phyloP scores from a whole-genome alignment of 2,797 vertebrate genomes.

The Merluccius polli region DNA sequence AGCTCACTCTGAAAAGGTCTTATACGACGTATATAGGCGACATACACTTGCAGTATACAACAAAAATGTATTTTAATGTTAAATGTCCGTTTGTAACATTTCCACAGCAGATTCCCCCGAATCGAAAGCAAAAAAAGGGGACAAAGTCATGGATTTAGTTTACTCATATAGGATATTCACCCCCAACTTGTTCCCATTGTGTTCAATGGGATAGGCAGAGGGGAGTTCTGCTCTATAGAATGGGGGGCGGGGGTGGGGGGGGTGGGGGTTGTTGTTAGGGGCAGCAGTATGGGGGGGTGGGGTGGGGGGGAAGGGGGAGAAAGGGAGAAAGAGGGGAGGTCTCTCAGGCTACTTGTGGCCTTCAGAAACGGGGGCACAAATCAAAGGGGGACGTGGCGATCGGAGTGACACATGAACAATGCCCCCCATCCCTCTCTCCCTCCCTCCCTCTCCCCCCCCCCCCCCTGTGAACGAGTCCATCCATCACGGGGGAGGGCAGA shows the following conservation, averaged over 20 bases:
- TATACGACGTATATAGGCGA: neutral
- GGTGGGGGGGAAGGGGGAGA: constrained; percentile 28
- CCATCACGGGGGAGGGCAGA: constrained; percentile 69
- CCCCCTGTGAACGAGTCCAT: constrained; percentile 75
- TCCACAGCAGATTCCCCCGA: no score
- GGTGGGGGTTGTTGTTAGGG: constrained; percentile 43
- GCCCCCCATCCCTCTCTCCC: constrained; percentile 61
- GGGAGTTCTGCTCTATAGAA: neutral
- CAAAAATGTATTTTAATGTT: neutral
- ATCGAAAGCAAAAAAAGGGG: no score
- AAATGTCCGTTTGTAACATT: neutral
- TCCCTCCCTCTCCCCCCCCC: constrained; percentile 55
- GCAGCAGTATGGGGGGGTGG: constrained; percentile 31
- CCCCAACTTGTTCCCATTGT: no score
- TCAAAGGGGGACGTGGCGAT: constrained; percentile 74
- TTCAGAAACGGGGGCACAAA: constrained; percentile 68
- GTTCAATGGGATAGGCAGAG: no score
- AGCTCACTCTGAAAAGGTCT: neutral
- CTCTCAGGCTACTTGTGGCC: constrained; percentile 76
- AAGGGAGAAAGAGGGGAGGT: constrained; percentile 49
- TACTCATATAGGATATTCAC: neutral
- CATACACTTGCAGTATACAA: no score
- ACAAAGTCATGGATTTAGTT: no score
- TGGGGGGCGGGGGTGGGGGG: constrained; percentile 10
- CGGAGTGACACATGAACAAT: constrained; percentile 80